Percentiles rank a stretch among this genome's conserved stretches.
These are phyloP conservation scores for Platysteira castanea DNA, from an alignment of 2,113 vertebrate species.

Conservation along the genomic window DNA sequence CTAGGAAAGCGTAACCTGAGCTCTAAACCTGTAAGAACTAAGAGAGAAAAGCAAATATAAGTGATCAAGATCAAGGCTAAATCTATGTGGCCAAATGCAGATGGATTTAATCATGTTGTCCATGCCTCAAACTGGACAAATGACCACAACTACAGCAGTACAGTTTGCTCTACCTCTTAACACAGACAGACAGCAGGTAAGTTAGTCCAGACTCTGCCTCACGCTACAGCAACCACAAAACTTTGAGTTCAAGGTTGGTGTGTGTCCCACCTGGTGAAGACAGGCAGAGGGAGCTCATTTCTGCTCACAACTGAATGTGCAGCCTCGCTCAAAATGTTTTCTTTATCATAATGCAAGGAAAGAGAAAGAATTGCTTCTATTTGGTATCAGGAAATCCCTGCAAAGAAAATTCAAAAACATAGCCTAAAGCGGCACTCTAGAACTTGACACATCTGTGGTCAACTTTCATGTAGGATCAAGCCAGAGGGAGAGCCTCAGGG, in stretches of 20 bases:
- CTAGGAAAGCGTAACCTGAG: not conserved
- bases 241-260: accelerated
- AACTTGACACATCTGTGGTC: slow-evolving; percentile 11
- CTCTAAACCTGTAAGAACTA: not conserved
- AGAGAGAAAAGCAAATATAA: not conserved
- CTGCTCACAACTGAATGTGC: not conserved
- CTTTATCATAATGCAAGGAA: not conserved
- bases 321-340: not conserved
- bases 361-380: not conserved
- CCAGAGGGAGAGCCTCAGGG: not conserved
- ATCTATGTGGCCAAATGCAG: not conserved
- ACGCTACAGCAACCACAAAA: not conserved
- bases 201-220: not conserved
- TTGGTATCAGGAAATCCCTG: slow-evolving; percentile 3
- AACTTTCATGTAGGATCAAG: slow-evolving; percentile 49
- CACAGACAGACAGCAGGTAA: not conserved
- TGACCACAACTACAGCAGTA: not conserved
- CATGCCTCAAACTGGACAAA: not conserved
- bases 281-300: not conserved
- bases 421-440: slow-evolving; percentile 2
- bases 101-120: not conserved
- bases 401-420: slow-evolving; percentile 43
- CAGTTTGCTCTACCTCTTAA: not conserved
- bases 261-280: not conserved
- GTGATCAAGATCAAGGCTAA: not conserved